Conservation (phyloP, 2,797 vertebrate species). For the Cuculus canorus region DNA sequence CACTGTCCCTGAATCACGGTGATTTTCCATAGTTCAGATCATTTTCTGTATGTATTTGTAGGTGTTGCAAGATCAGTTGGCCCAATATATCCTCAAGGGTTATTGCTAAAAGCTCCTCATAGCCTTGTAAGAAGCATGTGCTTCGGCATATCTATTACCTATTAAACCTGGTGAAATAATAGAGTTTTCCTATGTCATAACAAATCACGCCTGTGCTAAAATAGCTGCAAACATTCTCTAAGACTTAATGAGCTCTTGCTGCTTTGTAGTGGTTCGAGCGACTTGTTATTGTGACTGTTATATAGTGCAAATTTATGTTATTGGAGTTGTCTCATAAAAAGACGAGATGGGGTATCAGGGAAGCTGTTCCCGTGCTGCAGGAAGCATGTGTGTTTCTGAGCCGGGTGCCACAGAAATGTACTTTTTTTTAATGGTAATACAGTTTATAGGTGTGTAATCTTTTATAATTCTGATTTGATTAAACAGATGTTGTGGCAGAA, state of each 20-base stretch:
- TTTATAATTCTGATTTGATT: background rate
- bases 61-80: slow-evolving; percentile 45
- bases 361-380: slow-evolving; percentile 14
- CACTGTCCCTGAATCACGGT: background rate
- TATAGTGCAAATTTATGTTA: slow-evolving; percentile 49
- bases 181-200: slow-evolving; percentile 58
- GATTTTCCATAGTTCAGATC: slow-evolving; percentile 20
- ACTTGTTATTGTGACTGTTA: slow-evolving; percentile 57
- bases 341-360: background rate
- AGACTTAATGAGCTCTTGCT: slow-evolving; percentile 72
- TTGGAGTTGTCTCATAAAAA: slow-evolving; percentile 46
- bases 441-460: background rate
- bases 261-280: slow-evolving; percentile 54
- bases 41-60: slow-evolving; percentile 31
- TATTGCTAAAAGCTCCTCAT: background rate
- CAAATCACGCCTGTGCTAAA: slow-evolving; percentile 55
- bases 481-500: background rate
- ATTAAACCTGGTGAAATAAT: slow-evolving; percentile 51
- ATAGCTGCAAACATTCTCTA: slow-evolving; percentile 60
- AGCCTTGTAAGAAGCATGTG: background rate
- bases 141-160: slow-evolving; percentile 36
- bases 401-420: background rate
- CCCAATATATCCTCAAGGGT: slow-evolving; percentile 41
- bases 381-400: background rate
- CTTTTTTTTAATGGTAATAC: background rate